Percentiles rank a stretch among this genome's conserved stretches.
Conservation (phyloP, 2,797 vertebrate genomes). For the Merluccius polli region DNA sequence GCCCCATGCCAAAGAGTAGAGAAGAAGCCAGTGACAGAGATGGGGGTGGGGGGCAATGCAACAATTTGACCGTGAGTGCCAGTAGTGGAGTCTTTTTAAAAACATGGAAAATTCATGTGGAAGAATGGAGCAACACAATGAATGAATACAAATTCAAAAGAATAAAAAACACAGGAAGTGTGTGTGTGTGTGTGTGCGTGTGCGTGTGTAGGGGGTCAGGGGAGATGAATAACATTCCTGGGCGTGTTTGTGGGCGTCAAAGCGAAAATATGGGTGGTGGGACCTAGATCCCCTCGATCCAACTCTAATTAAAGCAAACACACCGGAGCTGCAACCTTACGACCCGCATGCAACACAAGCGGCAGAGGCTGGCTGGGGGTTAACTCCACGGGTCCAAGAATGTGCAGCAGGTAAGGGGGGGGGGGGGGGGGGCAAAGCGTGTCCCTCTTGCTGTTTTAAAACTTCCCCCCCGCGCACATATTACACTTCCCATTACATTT, state of each 20-base stretch:
- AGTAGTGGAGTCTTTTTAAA: neutral
- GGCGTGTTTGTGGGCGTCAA: slow-evolving; percentile 43
- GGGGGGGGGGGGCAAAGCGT: neutral
- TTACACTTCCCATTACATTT: too few relatives aligned
- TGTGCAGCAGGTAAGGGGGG: neutral
- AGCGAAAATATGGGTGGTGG: slow-evolving; percentile 15
- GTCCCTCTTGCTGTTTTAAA: too few relatives aligned
- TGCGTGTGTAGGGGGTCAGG: neutral
- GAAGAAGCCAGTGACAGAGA: neutral
- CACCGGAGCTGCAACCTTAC: neutral
- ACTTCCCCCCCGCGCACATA: too few relatives aligned
- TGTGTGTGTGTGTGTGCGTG: neutral
- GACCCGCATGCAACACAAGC: neutral
- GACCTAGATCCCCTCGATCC: slow-evolving; percentile 36
- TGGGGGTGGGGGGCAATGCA: too few relatives aligned
- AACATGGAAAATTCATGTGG: neutral
- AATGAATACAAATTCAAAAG: neutral
- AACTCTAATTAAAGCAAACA: slow-evolving; percentile 62
- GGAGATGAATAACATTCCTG: slow-evolving; percentile 53
- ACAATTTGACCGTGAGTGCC: neutral
- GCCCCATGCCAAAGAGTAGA: neutral
- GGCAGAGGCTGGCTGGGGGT: neutral
- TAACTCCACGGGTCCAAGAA: neutral
- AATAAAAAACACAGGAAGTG: neutral
- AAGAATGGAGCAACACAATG: neutral